These are phyloP conservation scores for Pygoscelis adeliae DNA, from an alignment of 2,113 vertebrate genomes.

Conservation along the genomic window DNA sequence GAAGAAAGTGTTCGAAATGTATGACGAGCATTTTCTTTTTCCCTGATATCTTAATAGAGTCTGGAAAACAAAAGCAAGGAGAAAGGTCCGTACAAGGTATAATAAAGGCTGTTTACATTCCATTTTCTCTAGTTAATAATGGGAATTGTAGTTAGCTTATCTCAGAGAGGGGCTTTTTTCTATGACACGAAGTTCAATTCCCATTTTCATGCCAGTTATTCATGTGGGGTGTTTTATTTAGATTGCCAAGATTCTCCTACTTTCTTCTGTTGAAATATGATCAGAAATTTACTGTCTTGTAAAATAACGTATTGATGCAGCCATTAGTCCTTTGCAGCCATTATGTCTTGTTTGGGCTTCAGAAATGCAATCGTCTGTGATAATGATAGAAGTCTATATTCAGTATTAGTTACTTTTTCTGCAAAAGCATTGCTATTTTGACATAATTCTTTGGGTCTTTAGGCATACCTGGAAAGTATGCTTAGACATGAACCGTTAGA, in stretches of 20 bases:
- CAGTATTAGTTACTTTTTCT: neutral
- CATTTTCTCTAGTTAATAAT: neutral
- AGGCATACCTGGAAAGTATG: neutral
- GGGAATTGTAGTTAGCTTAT: neutral
- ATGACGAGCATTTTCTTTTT: neutral
- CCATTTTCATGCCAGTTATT: neutral
- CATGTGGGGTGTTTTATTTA: neutral
- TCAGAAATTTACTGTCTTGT: neutral
- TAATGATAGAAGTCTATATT: neutral
- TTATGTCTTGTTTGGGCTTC: neutral
- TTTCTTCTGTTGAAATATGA: neutral
- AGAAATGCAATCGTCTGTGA: rapidly evolving
- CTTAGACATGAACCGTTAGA: neutral
- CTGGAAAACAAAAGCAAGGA: neutral
- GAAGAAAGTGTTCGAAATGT: neutral
- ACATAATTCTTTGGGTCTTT: neutral
- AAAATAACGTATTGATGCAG: neutral
- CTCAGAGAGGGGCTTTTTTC: neutral
- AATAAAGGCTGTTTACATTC: neutral
- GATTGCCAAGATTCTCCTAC: neutral
- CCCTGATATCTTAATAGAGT: neutral
- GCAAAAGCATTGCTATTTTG: neutral
- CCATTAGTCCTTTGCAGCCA: neutral
- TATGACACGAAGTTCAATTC: neutral
- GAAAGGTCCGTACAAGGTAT: neutral